phyloP scores from a whole-genome alignment of 2,113 vertebrate species.

The Climacteris rufus region DNA sequence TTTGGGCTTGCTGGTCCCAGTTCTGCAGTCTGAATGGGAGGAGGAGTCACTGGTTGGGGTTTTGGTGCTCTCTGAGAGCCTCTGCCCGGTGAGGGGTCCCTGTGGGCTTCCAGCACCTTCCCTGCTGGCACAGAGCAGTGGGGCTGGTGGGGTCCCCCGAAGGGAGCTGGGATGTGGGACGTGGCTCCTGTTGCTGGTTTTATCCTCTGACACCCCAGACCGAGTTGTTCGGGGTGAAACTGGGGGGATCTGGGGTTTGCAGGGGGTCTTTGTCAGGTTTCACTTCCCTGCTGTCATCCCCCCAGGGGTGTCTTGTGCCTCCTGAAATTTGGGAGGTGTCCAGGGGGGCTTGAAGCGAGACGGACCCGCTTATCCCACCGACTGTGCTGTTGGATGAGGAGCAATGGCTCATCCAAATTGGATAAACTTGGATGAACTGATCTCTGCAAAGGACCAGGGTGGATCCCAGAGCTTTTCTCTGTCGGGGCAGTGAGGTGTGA shows the following conservation, averaged over 20 bases:
- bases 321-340: neutral
- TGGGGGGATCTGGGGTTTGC: neutral
- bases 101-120: neutral
- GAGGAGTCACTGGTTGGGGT: neutral
- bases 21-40: neutral
- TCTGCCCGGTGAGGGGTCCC: neutral
- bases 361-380: neutral
- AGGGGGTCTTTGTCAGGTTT: neutral
- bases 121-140: neutral
- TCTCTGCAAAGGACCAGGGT: neutral
- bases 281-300: accelerated
- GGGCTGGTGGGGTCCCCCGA: neutral
- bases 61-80: neutral
- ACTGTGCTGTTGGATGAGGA: accelerated
- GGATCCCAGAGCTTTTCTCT: accelerated
- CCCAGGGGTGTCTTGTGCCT: accelerated
- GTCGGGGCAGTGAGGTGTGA: neutral
- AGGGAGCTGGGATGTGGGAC: neutral
- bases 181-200: neutral
- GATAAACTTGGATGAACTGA: accelerated
- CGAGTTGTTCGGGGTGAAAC: accelerated
- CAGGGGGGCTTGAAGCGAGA: accelerated
- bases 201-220: neutral
- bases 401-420: neutral
- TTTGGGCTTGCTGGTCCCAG: neutral